A percentile compares a stretch with the other conserved stretches of the same genome.
These are phyloP conservation scores for Bombus vancouverensis DNA, from an alignment of 1,140 invertebrate species.

Conservation along the genomic window DNA sequence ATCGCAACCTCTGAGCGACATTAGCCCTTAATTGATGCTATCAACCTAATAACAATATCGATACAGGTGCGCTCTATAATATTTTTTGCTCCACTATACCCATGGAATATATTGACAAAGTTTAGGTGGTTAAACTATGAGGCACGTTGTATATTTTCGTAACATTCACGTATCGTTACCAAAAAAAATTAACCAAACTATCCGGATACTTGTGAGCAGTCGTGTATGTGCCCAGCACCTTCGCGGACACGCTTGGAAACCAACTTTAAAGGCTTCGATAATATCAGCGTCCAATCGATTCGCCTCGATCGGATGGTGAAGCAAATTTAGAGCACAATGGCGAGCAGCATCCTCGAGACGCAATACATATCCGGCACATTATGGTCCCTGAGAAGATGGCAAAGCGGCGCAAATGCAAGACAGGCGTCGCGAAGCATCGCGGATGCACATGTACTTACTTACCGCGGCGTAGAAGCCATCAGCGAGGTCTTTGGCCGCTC, in stretches of 20 bases:
- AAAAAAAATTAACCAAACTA: no score
- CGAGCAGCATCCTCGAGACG: not conserved
- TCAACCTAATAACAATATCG: not conserved
- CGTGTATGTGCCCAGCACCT: no score
- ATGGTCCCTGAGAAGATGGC: not conserved
- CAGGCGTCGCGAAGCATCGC: conserved; percentile 22
- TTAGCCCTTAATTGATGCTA: conserved; percentile 14
- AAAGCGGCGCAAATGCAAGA: not conserved
- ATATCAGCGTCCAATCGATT: not conserved
- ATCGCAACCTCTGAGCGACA: not conserved
- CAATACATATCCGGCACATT: not conserved
- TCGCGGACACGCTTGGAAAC: not conserved
- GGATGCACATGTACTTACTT: conserved; percentile 22
- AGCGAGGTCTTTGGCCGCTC: conserved; percentile 62
- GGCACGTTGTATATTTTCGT: not conserved
- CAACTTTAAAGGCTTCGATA: conserved; percentile 13
- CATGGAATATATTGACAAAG: no score
- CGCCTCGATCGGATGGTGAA: not conserved
- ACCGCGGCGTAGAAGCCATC: conserved; percentile 17
- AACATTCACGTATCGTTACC: no score
- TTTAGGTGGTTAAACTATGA: not conserved
- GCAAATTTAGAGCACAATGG: conserved; percentile 1
- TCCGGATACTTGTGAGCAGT: no score
- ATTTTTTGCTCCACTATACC: not conserved
- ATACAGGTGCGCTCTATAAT: not conserved